phyloP scores from a whole-genome alignment of 30 jellyfish, hydroid and myxozoan genomes.

The Mastigias papua region DNA sequence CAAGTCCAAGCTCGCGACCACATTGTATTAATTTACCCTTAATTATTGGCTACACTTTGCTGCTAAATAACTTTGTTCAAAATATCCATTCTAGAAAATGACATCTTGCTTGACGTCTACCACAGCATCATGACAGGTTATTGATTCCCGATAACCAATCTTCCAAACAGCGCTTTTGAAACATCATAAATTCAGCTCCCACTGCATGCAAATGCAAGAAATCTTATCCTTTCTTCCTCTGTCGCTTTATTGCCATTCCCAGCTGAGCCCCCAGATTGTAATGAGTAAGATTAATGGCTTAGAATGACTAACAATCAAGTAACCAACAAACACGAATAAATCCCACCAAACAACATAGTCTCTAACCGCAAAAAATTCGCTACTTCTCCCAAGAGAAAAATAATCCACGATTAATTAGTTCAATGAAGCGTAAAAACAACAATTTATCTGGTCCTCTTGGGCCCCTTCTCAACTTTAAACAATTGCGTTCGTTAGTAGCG shows the following conservation, averaged over 20 bases:
- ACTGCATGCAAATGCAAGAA: not conserved
- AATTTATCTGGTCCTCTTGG: no score
- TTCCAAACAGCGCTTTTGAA: conserved; percentile 26
- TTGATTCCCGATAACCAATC: conserved; percentile 65
- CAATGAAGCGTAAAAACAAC: no score
- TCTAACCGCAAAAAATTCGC: no score
- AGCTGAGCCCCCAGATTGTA: conserved; percentile 47
- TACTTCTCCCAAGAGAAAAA: no score
- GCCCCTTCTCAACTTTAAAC: no score
- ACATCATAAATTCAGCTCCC: conserved; percentile 53
- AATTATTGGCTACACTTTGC: conserved; percentile 45
- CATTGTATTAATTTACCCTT: conserved; percentile 43
- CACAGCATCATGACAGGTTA: conserved; percentile 18
- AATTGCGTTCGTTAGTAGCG: no score
- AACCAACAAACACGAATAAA: not conserved
- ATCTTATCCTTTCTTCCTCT: conserved; percentile 27
- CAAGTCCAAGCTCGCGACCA: conserved; percentile 54
- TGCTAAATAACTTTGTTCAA: conserved; percentile 26
- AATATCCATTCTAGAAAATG: conserved; percentile 18
- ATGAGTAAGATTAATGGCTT: not conserved
- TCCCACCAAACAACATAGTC: no score
- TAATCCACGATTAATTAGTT: no score
- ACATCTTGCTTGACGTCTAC: conserved; percentile 24
- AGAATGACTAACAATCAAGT: not conserved
- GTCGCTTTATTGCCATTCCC: conserved; percentile 52